Evolutionary conservation across 2,113 vertebrate species (phyloP).

Genomic region (Calonectris borealis): DNA sequence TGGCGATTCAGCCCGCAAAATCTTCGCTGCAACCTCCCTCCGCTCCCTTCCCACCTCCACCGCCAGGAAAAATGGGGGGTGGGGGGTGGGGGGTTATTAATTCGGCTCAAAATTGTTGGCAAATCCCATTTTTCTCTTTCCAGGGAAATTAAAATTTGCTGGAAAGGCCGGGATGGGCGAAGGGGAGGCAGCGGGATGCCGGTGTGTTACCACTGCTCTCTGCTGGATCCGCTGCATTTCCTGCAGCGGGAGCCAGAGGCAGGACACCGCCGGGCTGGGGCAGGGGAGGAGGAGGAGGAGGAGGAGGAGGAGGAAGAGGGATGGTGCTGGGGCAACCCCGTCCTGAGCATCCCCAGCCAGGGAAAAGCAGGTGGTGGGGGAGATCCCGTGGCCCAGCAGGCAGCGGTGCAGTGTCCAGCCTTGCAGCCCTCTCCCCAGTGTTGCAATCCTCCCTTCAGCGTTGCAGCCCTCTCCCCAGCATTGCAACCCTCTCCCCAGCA

Average conservation of each 20-base stretch:
- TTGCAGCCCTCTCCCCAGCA: not conserved
- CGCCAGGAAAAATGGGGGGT: not conserved
- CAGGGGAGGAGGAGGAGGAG: not conserved
- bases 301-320: not conserved
- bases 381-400: not conserved
- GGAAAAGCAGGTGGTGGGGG: not conserved
- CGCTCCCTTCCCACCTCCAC: not conserved
- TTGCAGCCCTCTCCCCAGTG: not conserved
- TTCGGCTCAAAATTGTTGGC: not conserved
- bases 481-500: too few species aligned
- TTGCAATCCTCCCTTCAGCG: too few species aligned
- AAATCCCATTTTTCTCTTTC: slow-evolving; percentile 19
- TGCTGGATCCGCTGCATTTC: not conserved
- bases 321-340: not conserved
- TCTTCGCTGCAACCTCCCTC: not conserved
- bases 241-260: rapidly evolving
- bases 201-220: slow-evolving; percentile 26
- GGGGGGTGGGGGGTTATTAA: not conserved
- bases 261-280: rapidly evolving
- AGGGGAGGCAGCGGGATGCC: not conserved
- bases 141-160: not conserved
- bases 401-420: not conserved
- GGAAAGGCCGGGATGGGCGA: not conserved
- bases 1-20: not conserved
- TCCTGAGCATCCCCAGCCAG: not conserved